These are phyloP conservation scores for Masnerella sp. DNA, from an alignment of 2,888 invertebrate species.

Conservation along the genomic window DNA sequence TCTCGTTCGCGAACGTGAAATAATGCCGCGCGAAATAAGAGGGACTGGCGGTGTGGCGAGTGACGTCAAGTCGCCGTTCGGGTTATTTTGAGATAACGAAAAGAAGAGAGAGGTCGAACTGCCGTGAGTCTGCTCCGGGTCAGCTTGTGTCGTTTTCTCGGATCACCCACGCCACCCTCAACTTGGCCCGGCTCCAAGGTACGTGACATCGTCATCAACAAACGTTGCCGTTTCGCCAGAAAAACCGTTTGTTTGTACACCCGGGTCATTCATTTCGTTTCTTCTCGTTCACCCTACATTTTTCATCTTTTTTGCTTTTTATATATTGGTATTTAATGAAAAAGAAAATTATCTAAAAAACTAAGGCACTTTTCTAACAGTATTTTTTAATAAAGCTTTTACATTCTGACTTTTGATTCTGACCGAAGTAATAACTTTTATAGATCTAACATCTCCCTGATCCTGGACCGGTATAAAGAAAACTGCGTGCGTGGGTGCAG, in stretches of 20 bases:
- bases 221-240: conserved; percentile 35
- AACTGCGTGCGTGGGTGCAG: conserved; percentile 59
- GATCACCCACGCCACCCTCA: conserved; percentile 58
- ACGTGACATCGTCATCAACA: conserved; percentile 59
- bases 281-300: too few relatives aligned
- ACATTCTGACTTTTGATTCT: too few relatives aligned
- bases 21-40: conserved; percentile 51
- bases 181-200: conserved; percentile 55
- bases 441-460: too few relatives aligned
- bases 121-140: conserved; percentile 63
- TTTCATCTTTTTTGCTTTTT: too few relatives aligned
- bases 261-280: too few relatives aligned
- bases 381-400: too few relatives aligned
- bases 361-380: too few relatives aligned
- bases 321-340: too few relatives aligned
- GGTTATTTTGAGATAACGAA: conserved; percentile 61
- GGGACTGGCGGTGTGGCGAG: conserved; percentile 45
- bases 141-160: conserved; percentile 61
- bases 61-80: conserved; percentile 58
- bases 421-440: too few relatives aligned
- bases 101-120: conserved; percentile 63
- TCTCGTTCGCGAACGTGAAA: conserved; percentile 19
- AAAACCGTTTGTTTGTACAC: conserved; percentile 26
- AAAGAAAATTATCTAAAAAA: too few relatives aligned
- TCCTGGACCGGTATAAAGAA: conserved; percentile 59